Percentiles rank a stretch among this genome's conserved stretches.
Conservation (phyloP, 2,888 invertebrate genomes). For the Serripes groenlandicus region DNA sequence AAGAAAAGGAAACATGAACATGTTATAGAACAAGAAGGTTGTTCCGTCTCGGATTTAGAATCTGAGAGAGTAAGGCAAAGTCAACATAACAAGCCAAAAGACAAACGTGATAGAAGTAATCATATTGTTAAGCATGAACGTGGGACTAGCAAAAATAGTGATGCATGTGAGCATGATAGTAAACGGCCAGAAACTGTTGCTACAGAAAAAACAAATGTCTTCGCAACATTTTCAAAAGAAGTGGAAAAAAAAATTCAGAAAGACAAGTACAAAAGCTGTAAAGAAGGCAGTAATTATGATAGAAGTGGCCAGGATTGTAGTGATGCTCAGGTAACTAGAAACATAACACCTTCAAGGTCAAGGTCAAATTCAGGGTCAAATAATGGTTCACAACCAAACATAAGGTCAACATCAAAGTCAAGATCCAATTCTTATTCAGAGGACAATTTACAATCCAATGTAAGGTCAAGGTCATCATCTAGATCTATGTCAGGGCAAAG, state of each 20-base stretch:
- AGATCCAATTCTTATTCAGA: background rate
- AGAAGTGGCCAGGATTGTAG: background rate
- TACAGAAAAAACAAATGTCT: slow-evolving; percentile 24
- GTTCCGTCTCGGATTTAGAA: background rate
- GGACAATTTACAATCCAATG: background rate
- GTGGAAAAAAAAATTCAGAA: slow-evolving; percentile 19
- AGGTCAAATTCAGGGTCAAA: background rate
- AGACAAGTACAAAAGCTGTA: slow-evolving; percentile 7
- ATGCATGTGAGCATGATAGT: slow-evolving; percentile 6
- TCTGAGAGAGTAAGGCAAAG: background rate
- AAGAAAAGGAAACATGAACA: background rate
- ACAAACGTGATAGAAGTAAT: no score
- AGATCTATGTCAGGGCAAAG: background rate
- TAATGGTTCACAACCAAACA: background rate
- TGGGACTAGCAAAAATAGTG: background rate
- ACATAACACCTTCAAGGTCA: background rate
- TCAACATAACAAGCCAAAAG: no score
- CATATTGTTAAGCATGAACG: no score
- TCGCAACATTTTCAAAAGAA: slow-evolving; percentile 19
- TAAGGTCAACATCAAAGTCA: slow-evolving; percentile 7
- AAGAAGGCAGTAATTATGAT: background rate
- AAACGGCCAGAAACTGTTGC: background rate
- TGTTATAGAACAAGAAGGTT: background rate
- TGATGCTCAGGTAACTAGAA: background rate
- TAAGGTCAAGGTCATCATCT: background rate